These are phyloP conservation scores for Lasiommata megera DNA, from an alignment of 2,888 invertebrate genomes.

Conservation along the genomic window DNA sequence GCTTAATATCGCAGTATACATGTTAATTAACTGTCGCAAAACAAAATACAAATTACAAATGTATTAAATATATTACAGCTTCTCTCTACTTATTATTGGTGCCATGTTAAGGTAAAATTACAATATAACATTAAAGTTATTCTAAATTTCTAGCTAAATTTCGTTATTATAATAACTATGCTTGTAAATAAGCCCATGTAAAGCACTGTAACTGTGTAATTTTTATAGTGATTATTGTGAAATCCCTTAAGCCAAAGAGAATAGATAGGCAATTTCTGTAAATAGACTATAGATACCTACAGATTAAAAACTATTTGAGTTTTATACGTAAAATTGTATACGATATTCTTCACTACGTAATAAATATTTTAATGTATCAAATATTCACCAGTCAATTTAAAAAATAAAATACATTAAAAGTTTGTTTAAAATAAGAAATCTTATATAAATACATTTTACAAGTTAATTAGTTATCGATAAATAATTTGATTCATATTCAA, in stretches of 20 bases:
- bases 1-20: neutral
- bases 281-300: constrained; percentile 21
- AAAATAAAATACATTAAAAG: neutral
- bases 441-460: no score
- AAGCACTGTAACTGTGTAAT: neutral
- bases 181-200: constrained; percentile 4
- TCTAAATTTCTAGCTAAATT: neutral
- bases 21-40: neutral
- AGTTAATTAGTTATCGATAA: no score
- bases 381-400: constrained; percentile 14
- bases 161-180: neutral
- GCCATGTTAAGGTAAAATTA: neutral
- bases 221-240: constrained; percentile 34
- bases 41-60: neutral
- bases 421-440: neutral
- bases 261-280: constrained; percentile 29
- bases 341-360: constrained; percentile 21
- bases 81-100: neutral
- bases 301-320: constrained; percentile 9
- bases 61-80: neutral
- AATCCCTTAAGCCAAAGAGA: constrained; percentile 51
- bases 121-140: neutral
- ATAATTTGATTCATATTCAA: no score
- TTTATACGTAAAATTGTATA: constrained; percentile 35
- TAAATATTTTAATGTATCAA: constrained; percentile 2